Percentiles rank a stretch among this genome's conserved stretches.
phyloP scores from a whole-genome alignment of 2,113 vertebrate species.

The Neotoma lepida region DNA sequence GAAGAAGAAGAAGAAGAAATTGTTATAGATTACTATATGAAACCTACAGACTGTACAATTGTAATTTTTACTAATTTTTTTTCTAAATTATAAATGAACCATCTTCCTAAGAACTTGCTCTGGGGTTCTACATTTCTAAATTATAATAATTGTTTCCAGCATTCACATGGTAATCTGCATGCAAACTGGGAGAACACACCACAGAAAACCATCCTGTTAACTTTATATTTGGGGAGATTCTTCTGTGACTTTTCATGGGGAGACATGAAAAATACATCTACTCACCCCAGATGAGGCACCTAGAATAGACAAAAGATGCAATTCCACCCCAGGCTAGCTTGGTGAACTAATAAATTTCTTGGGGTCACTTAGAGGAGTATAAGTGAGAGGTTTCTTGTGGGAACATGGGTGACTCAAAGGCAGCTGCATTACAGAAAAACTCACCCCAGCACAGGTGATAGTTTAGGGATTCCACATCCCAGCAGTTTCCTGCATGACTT shows the following conservation, averaged over 20 bases:
- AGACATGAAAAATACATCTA: background rate
- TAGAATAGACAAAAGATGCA: background rate
- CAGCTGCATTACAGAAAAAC: background rate
- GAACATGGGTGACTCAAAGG: background rate
- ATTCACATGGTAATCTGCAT: background rate
- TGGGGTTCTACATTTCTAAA: constrained; percentile 5
- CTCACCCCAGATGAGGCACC: background rate
- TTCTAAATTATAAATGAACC: background rate
- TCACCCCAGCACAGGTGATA: background rate
- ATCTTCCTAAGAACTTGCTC: background rate
- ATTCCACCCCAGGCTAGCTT: background rate
- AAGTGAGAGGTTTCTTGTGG: background rate
- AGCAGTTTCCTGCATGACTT: background rate
- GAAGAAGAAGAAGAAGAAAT: background rate
- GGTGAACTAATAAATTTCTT: background rate
- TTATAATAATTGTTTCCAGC: background rate
- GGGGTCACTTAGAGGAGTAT: background rate
- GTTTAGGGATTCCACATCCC: background rate
- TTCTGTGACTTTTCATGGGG: too few species aligned
- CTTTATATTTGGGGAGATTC: background rate
- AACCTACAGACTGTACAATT: background rate
- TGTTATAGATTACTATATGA: background rate
- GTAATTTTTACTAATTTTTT: constrained; percentile 22
- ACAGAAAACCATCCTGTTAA: background rate
- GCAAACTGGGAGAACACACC: background rate